A percentile compares a stretch with the other conserved stretches of the same genome.
Conservation (phyloP, 2,797 vertebrate species). For the Labroides dimidiatus region DNA sequence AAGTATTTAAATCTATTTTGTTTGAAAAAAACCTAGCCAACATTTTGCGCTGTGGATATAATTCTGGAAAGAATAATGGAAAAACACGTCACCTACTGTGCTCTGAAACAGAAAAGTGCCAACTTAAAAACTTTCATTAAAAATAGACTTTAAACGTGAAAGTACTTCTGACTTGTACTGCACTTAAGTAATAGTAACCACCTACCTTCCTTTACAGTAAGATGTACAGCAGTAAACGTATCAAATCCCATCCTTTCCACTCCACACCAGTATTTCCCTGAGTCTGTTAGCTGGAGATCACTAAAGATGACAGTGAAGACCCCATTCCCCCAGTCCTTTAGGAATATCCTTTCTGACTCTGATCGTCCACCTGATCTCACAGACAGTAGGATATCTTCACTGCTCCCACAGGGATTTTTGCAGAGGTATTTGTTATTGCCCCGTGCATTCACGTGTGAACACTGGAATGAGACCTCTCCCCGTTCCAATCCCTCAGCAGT, state of each 20-base stretch:
- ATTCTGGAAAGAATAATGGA: no score
- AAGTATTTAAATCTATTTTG: no score
- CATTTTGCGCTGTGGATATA: no score
- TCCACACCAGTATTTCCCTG: constrained; percentile 52
- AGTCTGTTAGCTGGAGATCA: constrained; percentile 57
- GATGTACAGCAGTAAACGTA: constrained; percentile 35
- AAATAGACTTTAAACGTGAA: no score
- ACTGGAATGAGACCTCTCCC: constrained; percentile 39
- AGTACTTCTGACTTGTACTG: no score
- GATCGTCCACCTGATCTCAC: constrained; percentile 7
- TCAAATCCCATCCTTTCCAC: constrained; percentile 31
- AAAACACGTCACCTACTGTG: no score
- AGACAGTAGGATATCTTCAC: constrained; percentile 12
- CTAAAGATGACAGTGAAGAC: constrained; percentile 55
- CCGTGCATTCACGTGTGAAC: constrained; percentile 34
- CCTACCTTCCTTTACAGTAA: constrained; percentile 56
- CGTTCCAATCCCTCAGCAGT: constrained; percentile 23
- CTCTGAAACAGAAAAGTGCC: no score
- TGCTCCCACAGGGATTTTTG: constrained; percentile 32
- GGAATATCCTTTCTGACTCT: constrained; percentile 24
- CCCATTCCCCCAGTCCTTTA: constrained; percentile 49
- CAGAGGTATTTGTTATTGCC: constrained; percentile 64
- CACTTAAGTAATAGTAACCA: background rate
- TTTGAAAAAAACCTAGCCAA: no score
- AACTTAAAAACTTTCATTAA: no score